phyloP scores from a whole-genome alignment of 37 sponge, comb jelly and placozoan species.

The Aplysina aerophoba region DNA sequence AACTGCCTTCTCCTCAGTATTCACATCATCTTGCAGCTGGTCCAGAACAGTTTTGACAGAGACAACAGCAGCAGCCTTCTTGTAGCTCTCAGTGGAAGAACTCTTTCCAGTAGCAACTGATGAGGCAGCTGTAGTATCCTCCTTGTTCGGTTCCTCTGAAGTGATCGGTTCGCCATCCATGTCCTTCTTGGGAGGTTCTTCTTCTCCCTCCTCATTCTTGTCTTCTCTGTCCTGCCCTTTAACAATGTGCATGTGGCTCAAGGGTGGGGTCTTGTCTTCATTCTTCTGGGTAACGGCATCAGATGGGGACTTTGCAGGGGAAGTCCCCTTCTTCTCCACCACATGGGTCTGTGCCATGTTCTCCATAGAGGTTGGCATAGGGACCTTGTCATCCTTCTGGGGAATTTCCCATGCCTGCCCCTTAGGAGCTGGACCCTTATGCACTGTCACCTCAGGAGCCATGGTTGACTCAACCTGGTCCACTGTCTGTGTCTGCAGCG shows the following conservation, averaged over 20 bases:
- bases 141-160: neutral
- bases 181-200: neutral
- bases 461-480: neutral
- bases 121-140: no score
- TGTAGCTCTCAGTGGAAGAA: no score
- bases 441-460: neutral
- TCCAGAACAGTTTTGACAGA: neutral
- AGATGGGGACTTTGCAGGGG: neutral
- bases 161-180: neutral
- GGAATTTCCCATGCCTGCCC: slow-evolving; percentile 22
- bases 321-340: neutral
- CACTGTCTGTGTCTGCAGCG: slow-evolving; percentile 30
- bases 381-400: neutral
- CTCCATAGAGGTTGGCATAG: neutral
- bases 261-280: no score
- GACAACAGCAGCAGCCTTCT: no score
- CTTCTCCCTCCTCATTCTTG: neutral
- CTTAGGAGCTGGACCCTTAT: neutral
- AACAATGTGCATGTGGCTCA: neutral
- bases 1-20: slow-evolving; percentile 11
- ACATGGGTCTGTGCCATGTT: neutral
- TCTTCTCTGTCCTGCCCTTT: neutral
- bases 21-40: neutral
- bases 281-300: no score
- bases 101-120: no score